Base-by-base conservation (phyloP, 2,113 vertebrate species). In the Psophia crepitans region DNA sequence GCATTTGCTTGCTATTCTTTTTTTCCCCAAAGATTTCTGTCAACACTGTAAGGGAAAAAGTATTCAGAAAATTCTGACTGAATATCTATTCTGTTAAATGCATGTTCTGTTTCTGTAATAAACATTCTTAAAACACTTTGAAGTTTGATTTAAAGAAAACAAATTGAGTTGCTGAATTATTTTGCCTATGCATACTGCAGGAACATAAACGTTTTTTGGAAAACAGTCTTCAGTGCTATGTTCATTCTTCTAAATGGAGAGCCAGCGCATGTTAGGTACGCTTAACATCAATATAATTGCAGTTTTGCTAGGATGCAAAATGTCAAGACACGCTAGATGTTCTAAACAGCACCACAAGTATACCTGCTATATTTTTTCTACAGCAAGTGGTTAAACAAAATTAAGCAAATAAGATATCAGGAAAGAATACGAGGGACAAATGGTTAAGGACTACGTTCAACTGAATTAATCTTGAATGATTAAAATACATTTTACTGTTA, bases 121-220 rank as follows among this genome's bases (percentile, higher is more conserved):
- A 80, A 56, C 13, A 49, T 90, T 79, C 32, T 90, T 85, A 93
- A 86, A 94, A 89, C 32, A 43, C 80, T 80, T 94, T 75, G 44
- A 92, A 94, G 77, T 63, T 92, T 86, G 61, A 92, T 96, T 97
- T 95, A 46, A 84, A 87, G n/a, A n/a, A 94, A 76, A 2, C 30
- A 96, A 94, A 90, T 87, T 58, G 87, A 87, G 84, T 64, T 92
- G 49, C 51, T 92, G 39, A 68, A 61, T 78, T 86, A 76, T 84
- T 78, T 90, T 84, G 90, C 37, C 17, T n/a, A 9, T 44, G 41
- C 12, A 41, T 80, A 56, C 26, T 76, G 19, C 68, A 70, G 57
- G 89, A 90, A 49, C 63, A 92, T 48, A 63, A 51, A 91, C 90
- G 74, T 60, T 96, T 96, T 70, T 65, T 84, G 48, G 57, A 92